phyloP scores from a whole-genome alignment of 2,888 invertebrate species.

The Drosophila lutescens region DNA sequence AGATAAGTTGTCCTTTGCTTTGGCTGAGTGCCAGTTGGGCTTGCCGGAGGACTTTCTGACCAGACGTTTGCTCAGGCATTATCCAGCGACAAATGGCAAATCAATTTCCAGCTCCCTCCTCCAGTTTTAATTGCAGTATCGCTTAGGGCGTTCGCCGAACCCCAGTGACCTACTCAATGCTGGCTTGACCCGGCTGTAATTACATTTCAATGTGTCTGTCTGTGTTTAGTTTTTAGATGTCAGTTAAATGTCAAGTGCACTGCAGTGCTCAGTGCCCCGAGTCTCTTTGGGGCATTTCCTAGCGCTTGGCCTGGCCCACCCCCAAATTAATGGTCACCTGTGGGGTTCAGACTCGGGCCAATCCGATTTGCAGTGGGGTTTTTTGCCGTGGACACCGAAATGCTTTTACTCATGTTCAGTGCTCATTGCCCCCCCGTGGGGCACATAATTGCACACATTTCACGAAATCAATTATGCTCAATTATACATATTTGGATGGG shows the following conservation, averaged over 20 bases:
- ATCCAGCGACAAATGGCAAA: constrained; percentile 62
- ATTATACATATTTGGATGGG: constrained; percentile 53
- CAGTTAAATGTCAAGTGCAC: constrained; percentile 75
- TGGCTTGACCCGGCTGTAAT: constrained; percentile 42
- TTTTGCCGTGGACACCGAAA: constrained; percentile 38
- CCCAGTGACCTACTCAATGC: constrained; percentile 13
- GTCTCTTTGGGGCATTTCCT: constrained; percentile 4
- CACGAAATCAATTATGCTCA: constrained; percentile 64
- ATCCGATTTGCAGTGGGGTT: constrained; percentile 12
- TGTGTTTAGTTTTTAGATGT: constrained; percentile 48
- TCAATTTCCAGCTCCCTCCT: constrained; percentile 57
- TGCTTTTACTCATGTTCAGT: constrained; percentile 48
- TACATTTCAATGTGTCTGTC: constrained; percentile 53
- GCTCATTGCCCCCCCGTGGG: constrained; percentile 5
- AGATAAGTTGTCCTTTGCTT: constrained; percentile 47
- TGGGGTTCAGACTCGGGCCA: not conserved
- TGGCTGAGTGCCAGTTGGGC: constrained; percentile 60
- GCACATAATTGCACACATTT: constrained; percentile 58
- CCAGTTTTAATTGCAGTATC: constrained; percentile 71
- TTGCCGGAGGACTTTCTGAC: constrained; percentile 5
- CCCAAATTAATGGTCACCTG: constrained; percentile 13
- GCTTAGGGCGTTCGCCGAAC: constrained; percentile 34
- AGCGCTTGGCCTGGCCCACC: not conserved
- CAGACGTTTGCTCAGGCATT: constrained; percentile 46
- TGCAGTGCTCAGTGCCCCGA: constrained; percentile 9